Base-by-base conservation (phyloP, 2,888 invertebrate genomes). In the Ryuthela nishihirai region DNA sequence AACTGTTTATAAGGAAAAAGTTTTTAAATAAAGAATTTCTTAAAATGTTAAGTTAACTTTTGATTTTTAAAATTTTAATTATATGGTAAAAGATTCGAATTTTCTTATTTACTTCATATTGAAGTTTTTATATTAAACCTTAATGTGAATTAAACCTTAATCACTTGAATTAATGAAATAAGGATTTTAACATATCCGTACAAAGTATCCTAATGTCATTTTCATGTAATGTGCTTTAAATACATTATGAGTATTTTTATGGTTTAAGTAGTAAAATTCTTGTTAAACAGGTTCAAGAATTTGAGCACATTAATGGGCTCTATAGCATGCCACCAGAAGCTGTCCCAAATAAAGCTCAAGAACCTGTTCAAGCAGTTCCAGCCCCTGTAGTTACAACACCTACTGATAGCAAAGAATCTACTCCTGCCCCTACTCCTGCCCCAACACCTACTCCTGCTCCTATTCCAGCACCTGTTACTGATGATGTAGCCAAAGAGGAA, bases 281-380 rank as follows among this genome's bases (percentile, higher is more conserved):
- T 62, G n/a, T 61, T 56, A 15, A 52, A 10, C 54, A 81, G 81
- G 95, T 98, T 26, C 97, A 97, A 73, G 99, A 99, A 72, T 99
- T 99, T 74, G 99, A 99, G 73, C 87, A 89, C 71, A 94, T 97
- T 63, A 99, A 99, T 73, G 98, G 98, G 1, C 88, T 90, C 68
- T 94, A 95, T 74, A 95, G 94, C 71, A 94, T 99, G 91, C 95
- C 97, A 12, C 74, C 76, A 54, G 46, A 63, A 58, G 53, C 64
- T 61, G 10, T 68, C 62, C 49, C 62, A 15, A 41, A 38, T 26
- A 59, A 54, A 41, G 64, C 61, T 34, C 34, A 25, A 56, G 42
- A 29, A 40, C 7, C 43, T 36, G 41, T 35, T 9, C 23, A 42
- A 35, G 54, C 40, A 1, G 44, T 59, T n/a, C 52, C 53, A 2